Percentiles rank a stretch among this genome's conserved stretches.
These are phyloP conservation scores for Cordilura impudica DNA, from an alignment of 2,888 invertebrate genomes.

Conservation along the genomic window DNA sequence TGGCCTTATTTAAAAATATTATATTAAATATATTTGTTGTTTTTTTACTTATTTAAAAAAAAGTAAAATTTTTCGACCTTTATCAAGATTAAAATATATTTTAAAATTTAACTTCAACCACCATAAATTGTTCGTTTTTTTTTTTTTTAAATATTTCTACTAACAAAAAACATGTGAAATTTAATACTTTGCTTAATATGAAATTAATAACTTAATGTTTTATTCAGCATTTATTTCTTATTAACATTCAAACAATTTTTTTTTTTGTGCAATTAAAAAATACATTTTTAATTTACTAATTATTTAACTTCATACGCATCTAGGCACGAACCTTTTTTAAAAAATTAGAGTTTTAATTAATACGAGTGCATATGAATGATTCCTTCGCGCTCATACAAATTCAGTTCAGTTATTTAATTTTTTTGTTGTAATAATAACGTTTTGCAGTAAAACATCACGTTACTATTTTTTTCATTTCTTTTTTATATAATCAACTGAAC, in stretches of 20 bases:
- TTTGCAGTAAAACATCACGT: slow-evolving; percentile 31
- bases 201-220: neutral
- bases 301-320: neutral
- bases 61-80: no score
- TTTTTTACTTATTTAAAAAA: no score
- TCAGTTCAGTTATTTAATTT: neutral
- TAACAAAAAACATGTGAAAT: neutral
- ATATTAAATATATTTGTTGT: no score
- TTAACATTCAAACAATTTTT: neutral
- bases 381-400: neutral
- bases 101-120: no score
- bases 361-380: neutral
- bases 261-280: neutral
- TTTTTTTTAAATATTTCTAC: no score
- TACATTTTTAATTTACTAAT: neutral
- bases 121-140: no score
- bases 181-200: neutral
- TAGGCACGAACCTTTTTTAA: neutral
- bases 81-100: no score
- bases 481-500: slow-evolving; percentile 31
- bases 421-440: neutral
- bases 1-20: no score
- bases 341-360: no score
- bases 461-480: slow-evolving; percentile 15
- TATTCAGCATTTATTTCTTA: no score